Evolutionary conservation across 2,888 invertebrate genomes (phyloP), one percentile per base, ranked within the genome.

Genomic region (Pyrrhosoma nymphula): DNA sequence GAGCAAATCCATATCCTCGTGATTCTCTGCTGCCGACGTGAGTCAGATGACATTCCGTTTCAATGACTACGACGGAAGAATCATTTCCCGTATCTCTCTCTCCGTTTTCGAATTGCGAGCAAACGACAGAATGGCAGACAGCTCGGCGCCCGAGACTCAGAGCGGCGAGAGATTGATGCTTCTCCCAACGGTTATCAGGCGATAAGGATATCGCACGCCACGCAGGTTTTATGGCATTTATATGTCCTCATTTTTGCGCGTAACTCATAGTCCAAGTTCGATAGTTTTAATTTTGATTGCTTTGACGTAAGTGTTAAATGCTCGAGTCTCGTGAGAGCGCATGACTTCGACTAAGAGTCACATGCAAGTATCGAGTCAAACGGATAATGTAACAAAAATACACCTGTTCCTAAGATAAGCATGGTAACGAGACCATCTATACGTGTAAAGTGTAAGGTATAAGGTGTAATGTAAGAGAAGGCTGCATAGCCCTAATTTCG

Each of bases 241-340:
- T 82, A 35, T 82, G 82, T 14, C 30, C 82, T 82, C 26, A 82
- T 35, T 82, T 47, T 82, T 82, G 82, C 82, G 82, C 35, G 82
- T 82, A 82, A 82, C 82, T 82, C 82, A 82, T 82, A 82, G 82
- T 82, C 82, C 82, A 82, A 35, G 35, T 82, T 82, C 82, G 26
- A 82, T 82, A 82, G 14, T 82, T 30, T 60, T 82, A 1, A 35
- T 82, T 35, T 69, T 20, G 18, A 20, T 10, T 1, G 18, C 82
- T 82, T 35, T 35, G 30, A 35, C 30, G 82, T 35, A 82, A 82
- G 82, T 8, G 35, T 35, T n/a, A 35, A 82, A 35, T 35, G 30
- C 35, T 3, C 16, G 35, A 82, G 35, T 35, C 30, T 18, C 35
- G 35, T 82, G 82, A 82, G 16, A 35, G 16, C 82, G 18, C 82